These are phyloP conservation scores for Stenolophus ochropezus DNA, from an alignment of 2,888 invertebrate species.

Conservation along the genomic window DNA sequence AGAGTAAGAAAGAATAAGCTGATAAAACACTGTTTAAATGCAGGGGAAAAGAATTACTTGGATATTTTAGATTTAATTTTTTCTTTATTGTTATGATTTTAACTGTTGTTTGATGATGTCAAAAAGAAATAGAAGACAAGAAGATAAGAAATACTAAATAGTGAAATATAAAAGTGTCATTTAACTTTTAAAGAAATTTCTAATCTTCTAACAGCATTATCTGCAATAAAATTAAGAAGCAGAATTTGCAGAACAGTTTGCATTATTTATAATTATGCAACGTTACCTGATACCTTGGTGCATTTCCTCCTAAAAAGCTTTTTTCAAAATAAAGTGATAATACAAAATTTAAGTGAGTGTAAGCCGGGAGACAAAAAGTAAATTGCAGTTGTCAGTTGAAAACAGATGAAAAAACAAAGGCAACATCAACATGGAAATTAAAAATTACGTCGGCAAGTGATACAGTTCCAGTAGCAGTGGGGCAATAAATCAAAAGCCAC, in stretches of 20 bases:
- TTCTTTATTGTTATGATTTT: no score
- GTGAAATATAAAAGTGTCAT: no score
- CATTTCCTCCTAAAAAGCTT: not conserved
- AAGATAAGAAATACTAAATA: no score
- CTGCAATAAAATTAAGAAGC: not conserved
- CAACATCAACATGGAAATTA: constrained; percentile 34
- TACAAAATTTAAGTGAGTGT: not conserved
- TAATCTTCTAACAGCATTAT: not conserved
- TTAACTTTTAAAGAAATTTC: no score
- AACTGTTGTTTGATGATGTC: no score
- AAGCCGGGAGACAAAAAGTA: not conserved
- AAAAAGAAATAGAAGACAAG: no score
- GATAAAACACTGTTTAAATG: no score
- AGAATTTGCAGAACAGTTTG: not conserved
- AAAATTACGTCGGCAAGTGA: constrained; percentile 34
- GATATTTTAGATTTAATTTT: no score
- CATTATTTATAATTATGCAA: not conserved
- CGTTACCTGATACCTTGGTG: not conserved
- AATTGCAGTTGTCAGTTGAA: not conserved
- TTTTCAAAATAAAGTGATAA: not conserved
- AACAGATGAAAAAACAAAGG: constrained; percentile 31
- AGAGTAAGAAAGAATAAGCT: no score
- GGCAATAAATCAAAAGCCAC: constrained; percentile 20
- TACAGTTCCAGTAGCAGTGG: constrained; percentile 14
- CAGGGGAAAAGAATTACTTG: no score